Evolutionary conservation across 2,888 invertebrate genomes (phyloP), one percentile per base, ranked within the genome.

Genomic region (Pollenia angustigena): DNA sequence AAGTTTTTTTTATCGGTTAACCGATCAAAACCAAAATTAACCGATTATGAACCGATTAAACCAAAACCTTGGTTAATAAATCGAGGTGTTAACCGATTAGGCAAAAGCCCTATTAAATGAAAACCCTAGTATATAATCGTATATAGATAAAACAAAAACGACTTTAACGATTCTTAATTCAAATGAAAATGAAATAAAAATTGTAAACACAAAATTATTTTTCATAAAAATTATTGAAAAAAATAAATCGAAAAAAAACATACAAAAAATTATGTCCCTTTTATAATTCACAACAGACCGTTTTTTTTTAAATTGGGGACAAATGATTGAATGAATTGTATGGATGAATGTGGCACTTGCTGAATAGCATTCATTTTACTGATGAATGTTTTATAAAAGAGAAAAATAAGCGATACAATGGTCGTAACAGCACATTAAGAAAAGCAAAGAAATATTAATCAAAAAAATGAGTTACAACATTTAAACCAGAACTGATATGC

Each of bases 361-460:
- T 62, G 16, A 44, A 58, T 62, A 62, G 14, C 4, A 52, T 42
- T 64, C 7, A 54, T 52, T 44, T 54, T 54, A 64, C 56, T 64
- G 66, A 66, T 76, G 54, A 64, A 46, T 46, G 12, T 46, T 54
- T 4, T 0, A 46, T 54, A 44, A 16, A 62, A 11, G 46, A 68
- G 54, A 46, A 58, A 44, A 32, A 56, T 4, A 44, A 50, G n/a
- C 2, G 2, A 52, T 42, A 54, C 6, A 64, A 44, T 4, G 23
- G 10, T 16, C 56, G 48, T 23, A 32, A 68, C 7, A 48, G 23
- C 18, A 60, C 18, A 32, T 50, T 8, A 14, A n/a, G n/a, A 80
- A 62, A 71, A 32, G 32, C 32, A 32, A 32, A 32, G 32, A 32
- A 32, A 32, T 32, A 32, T 32, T 6, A 32, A 32, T 32, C 18